Evolutionary conservation across 2,797 vertebrate genomes (phyloP), one percentile per base, ranked within the genome.

Genomic region (Alcedo quadribrachys): DNA sequence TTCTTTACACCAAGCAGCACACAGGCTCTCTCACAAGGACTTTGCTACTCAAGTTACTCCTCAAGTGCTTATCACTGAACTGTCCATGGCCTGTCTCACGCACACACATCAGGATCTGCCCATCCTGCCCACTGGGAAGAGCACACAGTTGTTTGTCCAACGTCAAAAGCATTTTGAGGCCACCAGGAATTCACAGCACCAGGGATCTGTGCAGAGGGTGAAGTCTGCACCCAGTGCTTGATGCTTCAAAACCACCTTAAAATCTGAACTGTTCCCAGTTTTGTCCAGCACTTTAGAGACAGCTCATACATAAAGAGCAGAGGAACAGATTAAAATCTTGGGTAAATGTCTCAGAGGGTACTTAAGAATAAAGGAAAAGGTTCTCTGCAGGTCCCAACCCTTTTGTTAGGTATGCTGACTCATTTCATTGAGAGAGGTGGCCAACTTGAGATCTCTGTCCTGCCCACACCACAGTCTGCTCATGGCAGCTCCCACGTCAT

Each of bases 31-130:
- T 71, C 66, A 68, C 11, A 15, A 33, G 35, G 45, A 27, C 18
- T 50, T 17, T 33, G 46, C 32, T 22, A 11, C 32, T 33, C 42
- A 60, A 20, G 35, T 22, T 51, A 22, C 37, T 28, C 61, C 62
- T 42, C 40, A 17, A 7, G 20, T 5, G 14, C 30, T 0, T 9
- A 13, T 25, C 45, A 18, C n/a, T 2, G 15, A 20, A 11, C 19
- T 4, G 18, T 8, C 53, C 54, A 3, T 2, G 16, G 37, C 37
- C 48, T 1, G 13, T 25, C 48, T 50, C 15, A 25, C 6, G 14
- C 7, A 3, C 0, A 3, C 9, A 27, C 2, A 8, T 30, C 33
- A 87, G 15, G 46, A 42, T 16, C 40, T 30, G 45, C 12, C 43
- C 27, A 43, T 21, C 30, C 70, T 45, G 21, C 14, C 25, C 28